phyloP scores from a whole-genome alignment of 2,888 invertebrate species.

The Diloba caeruleocephala region DNA sequence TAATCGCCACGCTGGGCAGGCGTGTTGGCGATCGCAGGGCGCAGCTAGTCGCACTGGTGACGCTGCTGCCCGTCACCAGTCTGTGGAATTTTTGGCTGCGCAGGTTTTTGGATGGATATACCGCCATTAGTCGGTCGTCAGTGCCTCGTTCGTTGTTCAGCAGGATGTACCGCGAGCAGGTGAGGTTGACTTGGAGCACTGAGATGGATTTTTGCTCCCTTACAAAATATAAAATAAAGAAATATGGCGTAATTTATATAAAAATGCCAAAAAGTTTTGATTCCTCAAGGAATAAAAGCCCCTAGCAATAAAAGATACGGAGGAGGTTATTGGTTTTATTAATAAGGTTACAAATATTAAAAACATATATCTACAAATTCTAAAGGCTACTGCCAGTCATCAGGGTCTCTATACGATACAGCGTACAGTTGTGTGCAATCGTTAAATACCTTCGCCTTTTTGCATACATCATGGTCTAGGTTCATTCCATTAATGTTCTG shows the following conservation, averaged over 20 bases:
- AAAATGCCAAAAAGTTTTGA: conserved; percentile 41
- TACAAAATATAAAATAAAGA: no score
- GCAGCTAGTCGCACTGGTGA: no score
- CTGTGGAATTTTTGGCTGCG: no score
- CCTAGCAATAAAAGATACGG: conserved; percentile 51
- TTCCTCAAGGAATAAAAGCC: conserved; percentile 27
- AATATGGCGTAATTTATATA: conserved; percentile 48
- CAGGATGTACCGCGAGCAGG: no score
- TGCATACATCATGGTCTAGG: conserved; percentile 82
- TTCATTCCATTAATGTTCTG: conserved; percentile 84
- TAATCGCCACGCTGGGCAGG: no score
- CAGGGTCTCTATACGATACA: conserved; percentile 74
- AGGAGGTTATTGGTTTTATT: conserved; percentile 59
- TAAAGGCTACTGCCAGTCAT: conserved; percentile 51
- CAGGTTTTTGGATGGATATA: no score
- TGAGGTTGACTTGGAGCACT: no score
- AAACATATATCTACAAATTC: conserved; percentile 24
- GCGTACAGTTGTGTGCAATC: conserved; percentile 84
- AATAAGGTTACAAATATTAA: conserved; percentile 51
- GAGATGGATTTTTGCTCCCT: no score
- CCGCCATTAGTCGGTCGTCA: no score
- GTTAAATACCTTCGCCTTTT: conserved; percentile 85
- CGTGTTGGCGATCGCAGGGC: no score
- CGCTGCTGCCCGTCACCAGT: no score
- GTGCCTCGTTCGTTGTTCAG: no score